A percentile compares a stretch with the other conserved stretches of the same genome.
Evolutionary conservation across 2,888 invertebrate genomes (phyloP).

Genomic region (Drosophila ezoana): DNA sequence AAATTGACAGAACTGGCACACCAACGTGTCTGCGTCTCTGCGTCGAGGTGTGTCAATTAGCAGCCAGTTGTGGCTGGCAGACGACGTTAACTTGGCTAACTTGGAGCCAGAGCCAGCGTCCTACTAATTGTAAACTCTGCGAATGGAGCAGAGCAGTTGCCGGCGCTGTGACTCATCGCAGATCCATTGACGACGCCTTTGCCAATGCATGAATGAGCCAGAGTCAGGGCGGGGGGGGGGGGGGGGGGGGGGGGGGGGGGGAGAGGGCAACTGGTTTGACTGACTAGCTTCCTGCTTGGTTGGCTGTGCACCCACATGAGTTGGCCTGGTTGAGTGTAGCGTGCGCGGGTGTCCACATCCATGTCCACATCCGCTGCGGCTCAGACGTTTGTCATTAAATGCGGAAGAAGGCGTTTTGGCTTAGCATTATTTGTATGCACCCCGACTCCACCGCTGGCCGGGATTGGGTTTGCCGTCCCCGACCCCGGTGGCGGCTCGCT

Average conservation of each 20-base stretch:
- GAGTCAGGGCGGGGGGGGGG: neutral
- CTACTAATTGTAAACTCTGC: conserved; percentile 50
- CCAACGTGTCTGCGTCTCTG: conserved; percentile 21
- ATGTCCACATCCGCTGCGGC: conserved; percentile 69
- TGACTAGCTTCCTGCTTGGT: conserved; percentile 42
- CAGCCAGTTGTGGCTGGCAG: conserved; percentile 63
- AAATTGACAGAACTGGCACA: neutral
- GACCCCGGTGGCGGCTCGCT: conserved; percentile 56
- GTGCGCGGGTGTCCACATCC: too few relatives aligned
- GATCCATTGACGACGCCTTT: conserved; percentile 52
- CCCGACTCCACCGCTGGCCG: conserved; percentile 37
- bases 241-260: too few relatives aligned
- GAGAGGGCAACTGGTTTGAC: conserved; percentile 52
- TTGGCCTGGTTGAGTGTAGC: neutral
- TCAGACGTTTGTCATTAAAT: conserved; percentile 57
- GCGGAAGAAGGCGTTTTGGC: conserved; percentile 74
- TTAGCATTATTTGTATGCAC: conserved; percentile 66
- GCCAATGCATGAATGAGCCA: conserved; percentile 68
- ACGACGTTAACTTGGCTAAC: conserved; percentile 33
- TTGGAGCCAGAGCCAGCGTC: conserved; percentile 43
- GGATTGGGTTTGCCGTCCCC: conserved; percentile 56
- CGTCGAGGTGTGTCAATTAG: conserved; percentile 76
- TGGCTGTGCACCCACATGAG: conserved; percentile 15
- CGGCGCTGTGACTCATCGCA: conserved; percentile 43
- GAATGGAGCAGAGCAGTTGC: conserved; percentile 21